A percentile compares a stretch with the other conserved stretches of the same genome.
Conservation (phyloP, 2,113 vertebrate genomes). For the Carassius auratus region DNA sequence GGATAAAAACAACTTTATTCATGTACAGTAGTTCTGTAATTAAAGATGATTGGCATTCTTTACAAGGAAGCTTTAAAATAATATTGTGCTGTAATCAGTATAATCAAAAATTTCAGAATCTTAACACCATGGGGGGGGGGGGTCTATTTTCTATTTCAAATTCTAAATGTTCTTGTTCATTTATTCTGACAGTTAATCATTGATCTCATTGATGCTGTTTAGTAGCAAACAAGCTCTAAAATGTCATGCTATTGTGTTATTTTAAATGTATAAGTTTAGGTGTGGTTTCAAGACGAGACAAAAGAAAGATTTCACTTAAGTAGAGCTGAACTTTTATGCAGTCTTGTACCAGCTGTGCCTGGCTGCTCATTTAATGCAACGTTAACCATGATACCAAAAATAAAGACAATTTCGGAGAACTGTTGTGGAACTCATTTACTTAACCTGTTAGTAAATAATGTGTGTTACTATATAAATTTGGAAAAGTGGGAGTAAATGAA, state of each 20-base stretch:
- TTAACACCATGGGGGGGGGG: neutral
- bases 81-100: too few species aligned
- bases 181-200: neutral
- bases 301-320: neutral
- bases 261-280: constrained; percentile 1
- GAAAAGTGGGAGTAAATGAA: neutral
- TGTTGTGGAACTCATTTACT: neutral
- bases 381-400: constrained; percentile 16
- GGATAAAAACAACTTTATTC: too few species aligned
- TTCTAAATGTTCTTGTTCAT: constrained; percentile 4
- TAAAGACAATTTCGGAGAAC: neutral
- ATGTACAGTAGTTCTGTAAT: too few species aligned
- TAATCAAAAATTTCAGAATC: too few species aligned
- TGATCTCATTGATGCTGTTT: neutral
- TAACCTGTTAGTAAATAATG: neutral
- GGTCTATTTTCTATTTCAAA: constrained; percentile 26
- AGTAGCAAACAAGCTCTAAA: neutral
- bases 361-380: neutral
- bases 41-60: too few species aligned
- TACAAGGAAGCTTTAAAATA: too few species aligned
- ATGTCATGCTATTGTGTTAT: neutral
- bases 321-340: constrained; percentile 6
- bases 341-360: constrained; percentile 13
- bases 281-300: neutral
- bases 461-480: neutral